A percentile compares a stretch with the other conserved stretches of the same genome.
Conservation (phyloP, 1,140 invertebrate species). For the Sesamia nonagrioides region DNA sequence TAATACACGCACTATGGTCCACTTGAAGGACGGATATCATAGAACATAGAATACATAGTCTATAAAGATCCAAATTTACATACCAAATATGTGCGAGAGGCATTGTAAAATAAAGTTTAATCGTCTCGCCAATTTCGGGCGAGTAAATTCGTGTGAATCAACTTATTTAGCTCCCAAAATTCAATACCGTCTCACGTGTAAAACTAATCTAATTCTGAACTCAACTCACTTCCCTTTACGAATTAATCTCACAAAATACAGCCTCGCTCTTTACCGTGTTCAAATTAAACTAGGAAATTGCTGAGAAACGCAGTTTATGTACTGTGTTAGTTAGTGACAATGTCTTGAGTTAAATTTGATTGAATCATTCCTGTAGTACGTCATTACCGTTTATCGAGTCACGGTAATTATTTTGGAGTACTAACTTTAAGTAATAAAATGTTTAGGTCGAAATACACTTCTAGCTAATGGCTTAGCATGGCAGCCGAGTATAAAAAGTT, state of each 20-base stretch:
- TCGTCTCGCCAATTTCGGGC: no score
- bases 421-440: neutral
- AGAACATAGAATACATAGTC: no score
- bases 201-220: slow-evolving; percentile 1
- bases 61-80: no score
- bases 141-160: no score
- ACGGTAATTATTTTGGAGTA: slow-evolving; percentile 7
- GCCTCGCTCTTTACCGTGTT: neutral
- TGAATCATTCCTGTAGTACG: slow-evolving; percentile 5
- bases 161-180: no score
- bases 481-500: neutral
- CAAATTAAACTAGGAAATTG: slow-evolving; percentile 24
- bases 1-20: no score
- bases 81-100: no score
- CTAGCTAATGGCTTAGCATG: neutral
- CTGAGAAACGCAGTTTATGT: slow-evolving; percentile 6
- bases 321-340: neutral
- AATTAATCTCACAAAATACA: neutral
- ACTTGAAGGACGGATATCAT: no score
- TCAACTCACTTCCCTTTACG: neutral
- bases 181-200: neutral
- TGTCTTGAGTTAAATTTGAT: neutral
- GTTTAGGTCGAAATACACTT: neutral
- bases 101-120: no score
- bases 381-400: slow-evolving; percentile 18